Conservation (phyloP, 2,797 vertebrate species). For the Lemur catta region DNA sequence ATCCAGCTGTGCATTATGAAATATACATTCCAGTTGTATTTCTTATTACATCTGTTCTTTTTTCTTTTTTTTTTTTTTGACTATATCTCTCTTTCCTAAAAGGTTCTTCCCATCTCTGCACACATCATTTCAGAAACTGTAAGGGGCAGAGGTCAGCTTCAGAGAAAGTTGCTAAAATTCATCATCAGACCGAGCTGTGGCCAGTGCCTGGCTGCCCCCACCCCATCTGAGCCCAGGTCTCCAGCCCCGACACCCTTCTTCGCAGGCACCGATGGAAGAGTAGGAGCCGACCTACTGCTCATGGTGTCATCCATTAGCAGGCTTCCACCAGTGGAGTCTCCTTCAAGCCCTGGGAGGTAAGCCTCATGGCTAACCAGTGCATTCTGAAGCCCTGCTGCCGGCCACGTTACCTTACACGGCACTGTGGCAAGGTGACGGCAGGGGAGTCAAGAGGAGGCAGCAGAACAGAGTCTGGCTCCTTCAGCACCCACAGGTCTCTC, state of each 20-base stretch:
- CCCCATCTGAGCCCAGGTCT: neutral
- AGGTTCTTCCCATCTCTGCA: neutral
- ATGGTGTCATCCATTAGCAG: neutral
- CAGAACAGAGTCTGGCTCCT: rapidly evolving
- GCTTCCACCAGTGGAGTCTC: neutral
- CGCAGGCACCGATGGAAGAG: neutral
- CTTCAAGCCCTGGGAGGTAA: neutral
- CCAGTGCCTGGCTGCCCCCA: neutral
- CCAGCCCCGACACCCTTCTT: neutral
- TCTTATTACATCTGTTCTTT: neutral
- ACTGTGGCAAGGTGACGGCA: neutral
- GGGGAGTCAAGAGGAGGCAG: neutral
- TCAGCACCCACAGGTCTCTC: neutral
- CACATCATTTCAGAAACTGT: neutral
- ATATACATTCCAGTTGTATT: neutral
- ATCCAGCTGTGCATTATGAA: neutral
- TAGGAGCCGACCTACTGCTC: rapidly evolving
- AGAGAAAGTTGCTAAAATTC: neutral
- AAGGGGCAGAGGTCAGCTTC: neutral
- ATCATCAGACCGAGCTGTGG: neutral
- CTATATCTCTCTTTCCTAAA: neutral
- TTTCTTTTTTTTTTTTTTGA: neutral
- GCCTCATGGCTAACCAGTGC: neutral
- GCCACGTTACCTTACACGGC: neutral
- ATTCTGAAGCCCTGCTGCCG: neutral